Evolutionary conservation across 2,888 invertebrate species (phyloP), one percentile per base, ranked within the genome.

Genomic region (Micropterix aruncella): DNA sequence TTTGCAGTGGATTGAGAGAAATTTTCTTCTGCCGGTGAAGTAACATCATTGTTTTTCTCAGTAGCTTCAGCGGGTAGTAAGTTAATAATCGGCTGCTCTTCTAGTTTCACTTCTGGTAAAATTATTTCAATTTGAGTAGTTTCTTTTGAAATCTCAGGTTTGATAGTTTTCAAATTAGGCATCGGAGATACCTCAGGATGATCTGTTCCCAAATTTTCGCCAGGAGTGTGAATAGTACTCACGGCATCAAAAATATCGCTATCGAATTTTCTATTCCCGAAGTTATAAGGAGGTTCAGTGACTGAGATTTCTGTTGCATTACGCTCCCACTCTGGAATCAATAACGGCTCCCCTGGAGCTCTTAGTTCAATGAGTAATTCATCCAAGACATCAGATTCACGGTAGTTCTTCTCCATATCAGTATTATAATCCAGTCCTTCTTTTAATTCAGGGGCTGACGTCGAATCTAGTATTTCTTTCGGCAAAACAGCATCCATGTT

Each of bases 401-500:
- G 46, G 3, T 46, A 44, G 14, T 44, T 41, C 3, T 37, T 15
- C 43, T 48, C 47, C 15, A 16, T 27, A 27, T 27, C 27, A 7
- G 5, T 12, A 27, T 27, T 27, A 27, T 27, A 12, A 5, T 27
- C 27, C n/a, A n/a, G n/a, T 7, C 7, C 27, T 27, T 27, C 27
- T 27, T 27, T 27, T 27, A 7, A 12, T 5, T 27, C 27, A 7
- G 27, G 27, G 27, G 57, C 52, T 27, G 66, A 59, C 4, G 64
- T 58, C 2, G 56, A 51, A 44, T 58, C 61, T 2, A 66, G 48
- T 45, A 65, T 59, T 54, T 66, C 65, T 37, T 63, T 65, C 1
- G 68, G 61, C 44, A 69, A 63, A 9, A 62, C 66, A 12, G 68
- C 65, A 46, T 68, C 58, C 37, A 67, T 55, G 49, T 67, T 66